phyloP scores from a whole-genome alignment of 2,888 invertebrate species.

The Gandaritis pyraliata region DNA sequence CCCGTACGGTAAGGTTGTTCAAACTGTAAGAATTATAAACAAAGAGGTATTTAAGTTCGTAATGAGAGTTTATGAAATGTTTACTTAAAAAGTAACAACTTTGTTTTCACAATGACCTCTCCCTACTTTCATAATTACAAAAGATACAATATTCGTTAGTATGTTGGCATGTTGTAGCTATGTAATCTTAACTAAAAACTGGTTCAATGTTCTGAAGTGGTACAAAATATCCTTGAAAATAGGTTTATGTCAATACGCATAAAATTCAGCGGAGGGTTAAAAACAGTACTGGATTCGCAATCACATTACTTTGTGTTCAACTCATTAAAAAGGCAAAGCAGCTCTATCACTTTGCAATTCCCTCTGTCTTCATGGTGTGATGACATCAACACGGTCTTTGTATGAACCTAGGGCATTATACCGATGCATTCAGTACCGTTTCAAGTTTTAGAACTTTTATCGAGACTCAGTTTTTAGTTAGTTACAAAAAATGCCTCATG shows the following conservation, averaged over 20 bases:
- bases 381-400: constrained; percentile 49
- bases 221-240: no score
- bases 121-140: background rate
- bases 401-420: constrained; percentile 25
- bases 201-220: no score
- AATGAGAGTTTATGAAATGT: background rate
- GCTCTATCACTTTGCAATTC: constrained; percentile 59
- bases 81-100: background rate
- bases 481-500: no score
- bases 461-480: no score
- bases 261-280: background rate
- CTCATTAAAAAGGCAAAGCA: constrained; percentile 27
- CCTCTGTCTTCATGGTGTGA: constrained; percentile 49
- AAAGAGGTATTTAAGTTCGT: no score
- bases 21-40: no score
- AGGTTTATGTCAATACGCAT: no score
- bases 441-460: no score
- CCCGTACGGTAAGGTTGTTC: no score
- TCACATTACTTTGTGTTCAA: constrained; percentile 17
- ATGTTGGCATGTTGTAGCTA: no score
- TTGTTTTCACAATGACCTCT: background rate
- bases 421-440: background rate
- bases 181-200: no score
- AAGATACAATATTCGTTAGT: background rate
- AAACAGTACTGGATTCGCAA: constrained; percentile 13